These are phyloP conservation scores for Standfussiana lucernea DNA, from an alignment of 2,888 invertebrate species.

Conservation along the genomic window DNA sequence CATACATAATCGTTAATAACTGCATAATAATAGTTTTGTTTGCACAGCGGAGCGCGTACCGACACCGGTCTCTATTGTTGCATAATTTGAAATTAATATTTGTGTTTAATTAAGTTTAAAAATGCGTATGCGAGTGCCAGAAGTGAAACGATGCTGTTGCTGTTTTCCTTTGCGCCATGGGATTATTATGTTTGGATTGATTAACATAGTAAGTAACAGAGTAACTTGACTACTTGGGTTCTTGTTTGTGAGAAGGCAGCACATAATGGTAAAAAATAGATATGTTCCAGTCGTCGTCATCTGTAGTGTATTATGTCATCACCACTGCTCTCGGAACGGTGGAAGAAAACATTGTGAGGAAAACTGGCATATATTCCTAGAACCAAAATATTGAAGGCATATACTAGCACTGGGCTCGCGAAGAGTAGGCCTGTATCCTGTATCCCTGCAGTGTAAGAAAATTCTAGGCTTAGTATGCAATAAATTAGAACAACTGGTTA, in stretches of 20 bases:
- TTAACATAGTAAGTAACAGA: conserved; percentile 83
- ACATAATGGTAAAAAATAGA: background rate
- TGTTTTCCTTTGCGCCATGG: conserved; percentile 85
- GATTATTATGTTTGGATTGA: conserved; percentile 84
- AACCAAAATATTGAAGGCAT: background rate
- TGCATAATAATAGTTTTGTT: conserved; percentile 63
- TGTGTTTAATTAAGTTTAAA: conserved; percentile 28
- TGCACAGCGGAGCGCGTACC: conserved; percentile 50
- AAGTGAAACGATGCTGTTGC: conserved; percentile 84
- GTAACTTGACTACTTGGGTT: background rate
- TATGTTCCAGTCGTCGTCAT: background rate
- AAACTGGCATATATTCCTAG: background rate
- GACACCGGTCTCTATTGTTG: conserved; percentile 36
- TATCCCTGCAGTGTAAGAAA: background rate
- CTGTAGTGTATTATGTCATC: background rate
- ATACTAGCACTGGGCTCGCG: background rate
- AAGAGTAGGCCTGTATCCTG: background rate
- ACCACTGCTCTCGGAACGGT: background rate
- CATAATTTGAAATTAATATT: conserved; percentile 34
- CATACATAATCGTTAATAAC: conserved; percentile 52
- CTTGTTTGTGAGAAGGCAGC: background rate
- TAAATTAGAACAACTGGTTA: background rate
- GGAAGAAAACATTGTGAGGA: background rate
- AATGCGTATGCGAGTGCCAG: conserved; percentile 79
- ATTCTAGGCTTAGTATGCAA: background rate